phyloP scores from a whole-genome alignment of 1,140 invertebrate species.

The Calephelis nemesis region DNA sequence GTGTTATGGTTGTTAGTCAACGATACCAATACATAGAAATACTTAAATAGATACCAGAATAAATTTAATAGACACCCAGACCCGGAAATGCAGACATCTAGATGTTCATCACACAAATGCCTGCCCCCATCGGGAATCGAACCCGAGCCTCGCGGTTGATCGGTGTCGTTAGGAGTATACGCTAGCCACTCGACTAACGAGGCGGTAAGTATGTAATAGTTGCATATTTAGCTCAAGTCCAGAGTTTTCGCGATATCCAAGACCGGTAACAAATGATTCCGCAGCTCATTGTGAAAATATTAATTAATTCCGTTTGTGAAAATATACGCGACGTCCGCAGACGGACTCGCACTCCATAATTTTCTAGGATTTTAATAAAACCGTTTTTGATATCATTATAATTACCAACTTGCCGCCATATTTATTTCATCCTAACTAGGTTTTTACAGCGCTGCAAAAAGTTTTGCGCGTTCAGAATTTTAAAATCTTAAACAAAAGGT shows the following conservation, averaged over 20 bases:
- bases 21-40: too few relatives aligned
- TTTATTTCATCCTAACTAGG: not conserved
- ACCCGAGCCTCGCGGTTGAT: too few relatives aligned
- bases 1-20: too few relatives aligned
- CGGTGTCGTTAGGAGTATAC: too few relatives aligned
- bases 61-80: too few relatives aligned
- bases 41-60: too few relatives aligned
- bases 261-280: slow-evolving; percentile 51
- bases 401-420: not conserved
- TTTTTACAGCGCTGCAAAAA: not conserved
- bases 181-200: too few relatives aligned
- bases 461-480: not conserved
- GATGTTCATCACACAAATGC: too few relatives aligned
- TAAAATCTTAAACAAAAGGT: too few relatives aligned
- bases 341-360: slow-evolving; percentile 4
- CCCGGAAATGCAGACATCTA: too few relatives aligned
- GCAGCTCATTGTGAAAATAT: slow-evolving; percentile 51
- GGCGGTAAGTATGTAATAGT: too few relatives aligned
- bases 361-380: slow-evolving; percentile 6
- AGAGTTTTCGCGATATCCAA: slow-evolving; percentile 23
- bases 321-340: slow-evolving; percentile 26
- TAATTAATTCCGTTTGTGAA: slow-evolving; percentile 53
- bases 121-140: too few relatives aligned
- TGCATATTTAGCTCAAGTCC: slow-evolving; percentile 21
- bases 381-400: slow-evolving; percentile 5